phyloP scores from a whole-genome alignment of 2,888 invertebrate species.

The Lycocerus yunnanus region DNA sequence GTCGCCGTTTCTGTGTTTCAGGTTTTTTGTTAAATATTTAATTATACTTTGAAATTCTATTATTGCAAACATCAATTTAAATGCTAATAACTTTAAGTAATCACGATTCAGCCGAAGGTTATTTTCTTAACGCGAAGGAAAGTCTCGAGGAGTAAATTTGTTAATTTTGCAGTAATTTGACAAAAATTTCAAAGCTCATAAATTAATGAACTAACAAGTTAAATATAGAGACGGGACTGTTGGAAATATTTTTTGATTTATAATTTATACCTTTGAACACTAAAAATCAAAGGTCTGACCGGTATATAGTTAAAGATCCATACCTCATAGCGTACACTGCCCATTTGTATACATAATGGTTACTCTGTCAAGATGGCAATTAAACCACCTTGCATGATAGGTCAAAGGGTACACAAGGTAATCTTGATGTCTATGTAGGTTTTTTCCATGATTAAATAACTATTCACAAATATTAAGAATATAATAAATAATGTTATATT shows the following conservation, averaged over 20 bases:
- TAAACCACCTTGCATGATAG: conserved; percentile 45
- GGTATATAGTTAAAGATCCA: conserved; percentile 41
- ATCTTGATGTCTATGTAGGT: conserved; percentile 22
- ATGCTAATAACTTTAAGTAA: background rate
- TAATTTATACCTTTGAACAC: conserved; percentile 36
- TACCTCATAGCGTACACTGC: conserved; percentile 40
- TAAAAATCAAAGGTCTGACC: conserved; percentile 27
- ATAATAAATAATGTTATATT: background rate
- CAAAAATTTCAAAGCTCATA: background rate
- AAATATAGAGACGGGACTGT: background rate
- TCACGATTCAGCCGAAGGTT: background rate
- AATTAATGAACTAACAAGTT: conserved; percentile 1
- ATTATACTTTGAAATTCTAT: background rate
- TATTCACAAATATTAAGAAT: conserved; percentile 1
- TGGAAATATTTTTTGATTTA: conserved; percentile 25
- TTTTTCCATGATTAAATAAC: background rate
- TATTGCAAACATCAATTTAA: background rate
- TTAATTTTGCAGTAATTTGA: background rate
- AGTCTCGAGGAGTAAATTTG: background rate
- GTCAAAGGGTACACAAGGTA: conserved; percentile 41
- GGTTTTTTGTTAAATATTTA: background rate
- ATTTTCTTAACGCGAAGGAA: background rate
- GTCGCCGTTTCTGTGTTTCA: too few species aligned
- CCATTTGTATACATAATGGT: conserved; percentile 42
- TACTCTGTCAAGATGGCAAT: conserved; percentile 48